These are phyloP conservation scores for Chloroceryle inda DNA, from an alignment of 2,797 vertebrate genomes.

Conservation along the genomic window DNA sequence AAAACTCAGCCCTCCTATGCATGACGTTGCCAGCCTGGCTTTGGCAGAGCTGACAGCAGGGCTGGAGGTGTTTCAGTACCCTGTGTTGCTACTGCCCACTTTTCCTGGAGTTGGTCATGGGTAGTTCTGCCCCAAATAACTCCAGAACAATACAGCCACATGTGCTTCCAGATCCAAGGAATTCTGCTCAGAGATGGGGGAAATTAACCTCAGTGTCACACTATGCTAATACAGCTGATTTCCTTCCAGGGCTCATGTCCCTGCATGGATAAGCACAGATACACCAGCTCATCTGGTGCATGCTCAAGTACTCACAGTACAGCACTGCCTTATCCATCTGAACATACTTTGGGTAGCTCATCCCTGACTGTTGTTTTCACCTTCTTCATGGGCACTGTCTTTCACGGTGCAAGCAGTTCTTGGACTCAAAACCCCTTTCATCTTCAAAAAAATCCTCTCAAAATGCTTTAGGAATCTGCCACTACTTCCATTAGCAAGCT, in stretches of 20 bases:
- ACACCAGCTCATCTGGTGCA: neutral
- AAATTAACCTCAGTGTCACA: neutral
- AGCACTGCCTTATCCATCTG: neutral
- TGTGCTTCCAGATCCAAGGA: rapidly evolving
- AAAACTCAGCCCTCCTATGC: neutral
- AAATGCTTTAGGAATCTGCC: neutral
- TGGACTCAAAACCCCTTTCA: neutral
- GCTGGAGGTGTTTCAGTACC: neutral
- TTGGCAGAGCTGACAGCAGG: neutral
- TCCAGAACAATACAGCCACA: neutral
- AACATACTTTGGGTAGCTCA: neutral
- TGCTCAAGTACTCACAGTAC: neutral
- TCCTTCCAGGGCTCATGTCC: neutral
- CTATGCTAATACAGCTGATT: neutral
- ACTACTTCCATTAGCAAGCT: neutral
- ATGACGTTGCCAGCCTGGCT: neutral
- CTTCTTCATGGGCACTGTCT: neutral
- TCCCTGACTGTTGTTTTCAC: neutral
- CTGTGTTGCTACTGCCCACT: neutral
- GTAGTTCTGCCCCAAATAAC: neutral
- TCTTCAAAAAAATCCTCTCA: neutral
- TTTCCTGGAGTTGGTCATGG: neutral
- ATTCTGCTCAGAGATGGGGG: neutral
- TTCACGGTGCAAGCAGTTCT: neutral
- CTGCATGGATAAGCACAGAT: neutral